These are phyloP conservation scores for Canis aureus DNA, from an alignment of 2,113 vertebrate species.

Conservation along the genomic window DNA sequence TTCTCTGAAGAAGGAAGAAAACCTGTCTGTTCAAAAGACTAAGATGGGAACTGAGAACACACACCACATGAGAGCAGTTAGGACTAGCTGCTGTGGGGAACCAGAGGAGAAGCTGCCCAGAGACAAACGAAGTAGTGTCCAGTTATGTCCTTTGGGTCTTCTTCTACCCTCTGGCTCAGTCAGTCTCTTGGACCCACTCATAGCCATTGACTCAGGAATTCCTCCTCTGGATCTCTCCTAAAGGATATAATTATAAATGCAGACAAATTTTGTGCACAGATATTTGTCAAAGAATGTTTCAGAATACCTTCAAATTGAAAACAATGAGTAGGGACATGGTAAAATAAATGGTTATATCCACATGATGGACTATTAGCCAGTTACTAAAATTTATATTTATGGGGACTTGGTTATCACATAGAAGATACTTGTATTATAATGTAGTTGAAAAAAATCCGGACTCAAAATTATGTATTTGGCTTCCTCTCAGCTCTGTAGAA, in stretches of 20 bases:
- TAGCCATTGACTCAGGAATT: not conserved
- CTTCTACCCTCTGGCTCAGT: not conserved
- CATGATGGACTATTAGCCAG: not conserved
- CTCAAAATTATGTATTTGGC: constrained; percentile 26
- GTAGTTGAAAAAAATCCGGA: not conserved
- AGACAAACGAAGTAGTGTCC: not conserved
- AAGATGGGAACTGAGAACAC: not conserved
- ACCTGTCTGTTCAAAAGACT: not conserved
- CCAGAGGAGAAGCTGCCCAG: not conserved
- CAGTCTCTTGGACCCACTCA: not conserved
- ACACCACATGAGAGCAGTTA: not conserved
- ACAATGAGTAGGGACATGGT: not conserved
- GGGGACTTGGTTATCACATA: not conserved
- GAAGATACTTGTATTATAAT: not conserved
- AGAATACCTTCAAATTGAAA: not conserved
- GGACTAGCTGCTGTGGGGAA: not conserved
- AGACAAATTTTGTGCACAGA: not conserved
- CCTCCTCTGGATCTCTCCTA: not conserved
- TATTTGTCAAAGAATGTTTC: not conserved
- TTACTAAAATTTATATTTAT: constrained; percentile 4
- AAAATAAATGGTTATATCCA: not conserved
- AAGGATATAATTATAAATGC: not conserved
- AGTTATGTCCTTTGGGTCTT: not conserved
- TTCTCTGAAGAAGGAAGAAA: constrained; percentile 32
- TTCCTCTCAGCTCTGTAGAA: constrained; percentile 1